Percentiles rank a stretch among this genome's conserved stretches.
Evolutionary conservation across 2,888 invertebrate genomes (phyloP).

Genomic region (Osmoderma eremita): DNA sequence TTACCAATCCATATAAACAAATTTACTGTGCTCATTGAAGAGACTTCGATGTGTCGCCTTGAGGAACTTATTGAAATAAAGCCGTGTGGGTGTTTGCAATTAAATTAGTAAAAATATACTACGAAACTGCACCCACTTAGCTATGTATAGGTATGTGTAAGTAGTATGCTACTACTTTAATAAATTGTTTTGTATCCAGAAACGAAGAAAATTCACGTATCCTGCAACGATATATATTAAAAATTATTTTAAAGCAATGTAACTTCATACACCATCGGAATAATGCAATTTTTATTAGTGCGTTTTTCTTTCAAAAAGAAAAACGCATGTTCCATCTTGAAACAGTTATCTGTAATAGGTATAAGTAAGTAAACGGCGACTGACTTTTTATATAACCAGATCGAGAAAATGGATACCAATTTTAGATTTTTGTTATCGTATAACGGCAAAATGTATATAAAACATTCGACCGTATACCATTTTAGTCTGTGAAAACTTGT

Average conservation of each 20-base stretch:
- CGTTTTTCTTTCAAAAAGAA: neutral
- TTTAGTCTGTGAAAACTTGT: conserved; percentile 44
- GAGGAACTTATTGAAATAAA: conserved; percentile 8
- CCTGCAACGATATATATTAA: neutral
- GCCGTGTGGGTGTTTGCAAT: conserved; percentile 38
- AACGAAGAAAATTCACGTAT: conserved; percentile 12
- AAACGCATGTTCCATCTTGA: conserved; percentile 7
- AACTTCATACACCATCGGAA: conserved; percentile 18
- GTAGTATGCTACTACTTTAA: conserved; percentile 21
- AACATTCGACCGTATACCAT: conserved; percentile 39
- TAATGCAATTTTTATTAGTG: conserved; percentile 10
- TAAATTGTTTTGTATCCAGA: conserved; percentile 31
- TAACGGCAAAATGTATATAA: conserved; percentile 26
- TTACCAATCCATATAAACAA: conserved; percentile 26
- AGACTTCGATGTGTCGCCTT: conserved; percentile 3
- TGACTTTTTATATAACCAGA: conserved; percentile 26
- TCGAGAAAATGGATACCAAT: conserved; percentile 16
- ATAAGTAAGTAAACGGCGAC: conserved; percentile 17
- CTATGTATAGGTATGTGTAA: conserved; percentile 26
- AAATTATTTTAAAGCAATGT: neutral
- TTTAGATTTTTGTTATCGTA: conserved; percentile 28
- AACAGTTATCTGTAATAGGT: conserved; percentile 19
- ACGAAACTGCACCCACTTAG: conserved; percentile 31
- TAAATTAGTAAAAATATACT: conserved; percentile 21
- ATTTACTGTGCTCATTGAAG: conserved; percentile 26